phyloP scores from a whole-genome alignment of 2,888 invertebrate species.

The Drosophila eohydei region DNA sequence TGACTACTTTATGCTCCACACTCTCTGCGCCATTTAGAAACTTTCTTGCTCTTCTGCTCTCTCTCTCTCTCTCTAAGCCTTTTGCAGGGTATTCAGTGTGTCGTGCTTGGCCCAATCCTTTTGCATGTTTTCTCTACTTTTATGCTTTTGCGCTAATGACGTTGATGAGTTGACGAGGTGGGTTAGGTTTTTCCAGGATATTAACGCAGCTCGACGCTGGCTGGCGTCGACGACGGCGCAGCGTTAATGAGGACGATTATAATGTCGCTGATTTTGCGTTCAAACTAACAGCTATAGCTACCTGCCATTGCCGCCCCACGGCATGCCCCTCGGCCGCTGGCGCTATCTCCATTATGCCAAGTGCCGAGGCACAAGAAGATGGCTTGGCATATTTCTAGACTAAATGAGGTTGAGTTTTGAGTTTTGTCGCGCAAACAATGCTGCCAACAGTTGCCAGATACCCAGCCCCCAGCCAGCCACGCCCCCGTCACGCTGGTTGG shows the following conservation, averaged over 20 bases:
- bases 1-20: too few species aligned
- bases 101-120: conserved; percentile 25
- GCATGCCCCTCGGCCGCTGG: background rate
- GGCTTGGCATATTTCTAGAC: conserved; percentile 76
- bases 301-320: too few species aligned
- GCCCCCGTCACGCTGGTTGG: conserved; percentile 47
- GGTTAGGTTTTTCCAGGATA: conserved; percentile 80
- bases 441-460: conserved; percentile 48
- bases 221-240: conserved; percentile 29
- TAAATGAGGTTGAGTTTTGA: conserved; percentile 77
- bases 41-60: background rate
- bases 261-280: conserved; percentile 82
- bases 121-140: conserved; percentile 16
- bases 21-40: too few species aligned
- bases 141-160: conserved; percentile 74
- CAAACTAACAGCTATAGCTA: conserved; percentile 67
- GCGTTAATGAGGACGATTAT: conserved; percentile 79
- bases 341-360: conserved; percentile 71
- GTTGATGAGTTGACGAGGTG: conserved; percentile 81
- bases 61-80: background rate
- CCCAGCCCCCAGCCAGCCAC: background rate
- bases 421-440: conserved; percentile 77
- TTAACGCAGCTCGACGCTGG: conserved; percentile 63
- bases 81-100: conserved; percentile 17
- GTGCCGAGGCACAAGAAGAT: conserved; percentile 50